Evolutionary conservation across 2,888 invertebrate species (phyloP).

Genomic region (Drosophila anceps): DNA sequence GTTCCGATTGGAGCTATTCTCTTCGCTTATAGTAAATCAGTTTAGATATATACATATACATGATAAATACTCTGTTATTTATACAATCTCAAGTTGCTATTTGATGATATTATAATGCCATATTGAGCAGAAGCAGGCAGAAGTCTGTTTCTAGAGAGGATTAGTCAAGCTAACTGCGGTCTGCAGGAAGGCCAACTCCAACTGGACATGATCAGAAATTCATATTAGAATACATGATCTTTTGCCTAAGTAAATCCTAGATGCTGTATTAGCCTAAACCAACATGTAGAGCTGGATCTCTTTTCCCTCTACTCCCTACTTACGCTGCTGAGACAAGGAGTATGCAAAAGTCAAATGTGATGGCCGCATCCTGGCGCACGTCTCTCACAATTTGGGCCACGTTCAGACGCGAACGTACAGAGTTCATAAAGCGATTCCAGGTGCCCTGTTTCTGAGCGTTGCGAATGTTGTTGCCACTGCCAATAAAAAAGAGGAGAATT

Average conservation of each 20-base stretch:
- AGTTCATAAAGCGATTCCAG: slow-evolving; percentile 89
- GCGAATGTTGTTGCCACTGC: slow-evolving; percentile 54
- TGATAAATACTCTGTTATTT: too few species aligned
- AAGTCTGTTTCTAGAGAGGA: neutral
- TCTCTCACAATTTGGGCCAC: slow-evolving; percentile 90
- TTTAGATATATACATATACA: too few species aligned
- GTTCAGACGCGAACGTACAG: slow-evolving; percentile 89
- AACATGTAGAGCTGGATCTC: neutral
- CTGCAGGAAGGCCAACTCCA: neutral
- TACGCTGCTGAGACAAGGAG: slow-evolving; percentile 90
- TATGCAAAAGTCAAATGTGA: slow-evolving; percentile 92
- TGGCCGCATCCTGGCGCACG: slow-evolving; percentile 88
- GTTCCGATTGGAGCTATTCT: too few species aligned
- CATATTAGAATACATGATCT: neutral
- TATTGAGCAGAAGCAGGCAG: too few species aligned
- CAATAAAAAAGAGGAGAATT: neutral
- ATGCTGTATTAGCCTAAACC: neutral
- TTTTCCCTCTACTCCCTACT: slow-evolving; percentile 30
- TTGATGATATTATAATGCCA: too few species aligned
- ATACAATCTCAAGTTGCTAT: too few species aligned
- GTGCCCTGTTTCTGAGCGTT: slow-evolving; percentile 80
- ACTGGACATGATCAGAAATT: neutral
- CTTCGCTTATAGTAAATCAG: too few species aligned
- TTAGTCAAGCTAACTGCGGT: neutral
- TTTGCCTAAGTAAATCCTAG: neutral